Evolutionary conservation across 2,888 invertebrate genomes (phyloP), one percentile per base, ranked within the genome.

Genomic region (Clistopyga incitator): DNA sequence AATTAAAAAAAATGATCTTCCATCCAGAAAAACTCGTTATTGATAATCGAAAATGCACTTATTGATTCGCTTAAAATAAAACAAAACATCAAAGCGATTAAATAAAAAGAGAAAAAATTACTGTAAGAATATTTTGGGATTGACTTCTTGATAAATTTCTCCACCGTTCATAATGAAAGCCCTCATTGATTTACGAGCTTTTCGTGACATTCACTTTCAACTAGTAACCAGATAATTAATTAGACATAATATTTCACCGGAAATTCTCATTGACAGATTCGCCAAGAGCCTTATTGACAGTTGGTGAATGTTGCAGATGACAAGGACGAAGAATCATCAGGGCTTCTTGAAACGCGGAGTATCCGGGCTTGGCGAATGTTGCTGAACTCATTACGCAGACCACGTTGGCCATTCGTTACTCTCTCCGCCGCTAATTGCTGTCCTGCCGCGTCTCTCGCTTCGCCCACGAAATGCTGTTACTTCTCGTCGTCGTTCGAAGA

Each of bases 371-470:
- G 25, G 34, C 56, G 25, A 67, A 81, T 47, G 50, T 71, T 38
- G 38, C 56, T 56, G 65, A 56, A 71, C 77, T 77, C 81, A 81
- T 81, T 81, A 81, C 64, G 47, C 71, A 23, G 50, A 71, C 76
- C 78, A 56, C 76, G 71, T 76, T 71, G 34, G 77, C 77, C 65
- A 77, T 81, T 77, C 72, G 72, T 81, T 81, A 77, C 50, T 42
- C 25, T 72, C 47, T 18, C 38, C 50, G 50, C 47, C 77, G 67
- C 59, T 77, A 81, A 81, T 81, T 77, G 77, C 81, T 72, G 71
- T 81, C 47, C 47, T 65, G 71, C 56, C 47, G 20, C 64, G 71
- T 56, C 76, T 77, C 76, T 50, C 42, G 68, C 61, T 18, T 52
- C 45, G 56, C 52, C 56, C 29, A 74, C 34, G 56, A 47, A 56